Base-by-base conservation (phyloP, 2,888 invertebrate species). In the Lordiphosa andalusiaca region DNA sequence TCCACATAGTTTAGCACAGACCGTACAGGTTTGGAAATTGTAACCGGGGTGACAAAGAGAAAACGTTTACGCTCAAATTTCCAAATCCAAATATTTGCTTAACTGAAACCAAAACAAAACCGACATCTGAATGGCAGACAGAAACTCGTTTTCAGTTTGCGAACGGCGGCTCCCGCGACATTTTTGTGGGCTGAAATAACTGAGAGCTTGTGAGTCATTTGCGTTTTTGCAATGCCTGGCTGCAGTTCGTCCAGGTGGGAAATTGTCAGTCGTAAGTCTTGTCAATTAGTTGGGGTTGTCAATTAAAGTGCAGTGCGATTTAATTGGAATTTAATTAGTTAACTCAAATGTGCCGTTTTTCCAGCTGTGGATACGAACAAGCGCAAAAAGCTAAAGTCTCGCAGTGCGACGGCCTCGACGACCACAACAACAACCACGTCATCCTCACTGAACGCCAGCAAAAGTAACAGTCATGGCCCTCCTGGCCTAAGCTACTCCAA, bases 361-460 rank as follows among this genome's bases (percentile, higher is more conserved):
- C 7, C 57, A 81, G 85, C 68, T 69, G 63, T 63, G 48, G 89
- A 89, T 44, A 74, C 69, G 47, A 83, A 74, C 53, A 89, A 89
- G 69, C 88, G 89, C 13, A 88, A 88, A 72, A 89, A 89, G 63
- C 68, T 88, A 7, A 89, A 89, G 75, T 86, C 87, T 49, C 88
- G 89, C 64, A 88, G 82, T 62, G 73, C 85, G 44, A 58, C 83
- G 46, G 59, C 75, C 37, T 60, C 83, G 2, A 13, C 48, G 10
- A 19, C 62, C 12, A 36, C 66, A 23, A 9, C 53, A 12, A 9
- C 53, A n/a, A 37, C 59, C 30, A 46, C 65, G 25, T 30, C 65
- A 21, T 10, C 59, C 21, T 16, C 69, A 6, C 16, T 30, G 16
- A 55, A 61, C 16, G 19, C 30, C 49, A 62, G 67, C 49, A 67